These are phyloP conservation scores for Gorsachius magnificus DNA, from an alignment of 2,797 vertebrate genomes.

Conservation along the genomic window DNA sequence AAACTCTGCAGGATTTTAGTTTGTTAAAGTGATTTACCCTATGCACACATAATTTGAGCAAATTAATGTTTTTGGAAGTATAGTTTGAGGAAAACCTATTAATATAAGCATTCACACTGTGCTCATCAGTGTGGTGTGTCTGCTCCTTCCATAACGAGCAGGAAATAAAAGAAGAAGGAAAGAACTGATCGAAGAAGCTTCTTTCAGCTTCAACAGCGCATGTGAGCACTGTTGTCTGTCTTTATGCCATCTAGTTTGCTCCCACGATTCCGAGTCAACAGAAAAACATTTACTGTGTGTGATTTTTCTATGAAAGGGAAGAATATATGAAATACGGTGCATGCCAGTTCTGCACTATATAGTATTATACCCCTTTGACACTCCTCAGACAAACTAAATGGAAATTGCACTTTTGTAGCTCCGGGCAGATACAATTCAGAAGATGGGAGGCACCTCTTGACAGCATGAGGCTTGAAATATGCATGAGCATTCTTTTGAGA, in stretches of 20 bases:
- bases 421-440: conserved; percentile 1
- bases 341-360: background rate
- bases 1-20: background rate
- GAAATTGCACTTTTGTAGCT: conserved; percentile 11
- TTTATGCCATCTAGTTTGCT: background rate
- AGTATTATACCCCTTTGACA: background rate
- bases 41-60: background rate
- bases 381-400: background rate
- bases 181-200: background rate
- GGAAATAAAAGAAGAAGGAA: background rate
- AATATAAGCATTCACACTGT: background rate
- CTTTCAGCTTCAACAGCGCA: background rate
- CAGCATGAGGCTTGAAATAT: conserved; percentile 12
- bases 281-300: background rate
- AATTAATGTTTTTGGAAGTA: background rate
- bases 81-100: background rate
- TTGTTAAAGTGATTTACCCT: background rate
- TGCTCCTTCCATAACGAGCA: background rate
- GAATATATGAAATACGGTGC: background rate
- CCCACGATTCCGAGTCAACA: background rate
- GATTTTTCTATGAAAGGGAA: background rate
- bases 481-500: conserved; percentile 6
- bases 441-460: background rate
- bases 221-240: background rate
- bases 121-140: background rate